A percentile compares a stretch with the other conserved stretches of the same genome.
These are phyloP conservation scores for Nomia melanderi DNA, from an alignment of 1,140 invertebrate species.

Conservation along the genomic window DNA sequence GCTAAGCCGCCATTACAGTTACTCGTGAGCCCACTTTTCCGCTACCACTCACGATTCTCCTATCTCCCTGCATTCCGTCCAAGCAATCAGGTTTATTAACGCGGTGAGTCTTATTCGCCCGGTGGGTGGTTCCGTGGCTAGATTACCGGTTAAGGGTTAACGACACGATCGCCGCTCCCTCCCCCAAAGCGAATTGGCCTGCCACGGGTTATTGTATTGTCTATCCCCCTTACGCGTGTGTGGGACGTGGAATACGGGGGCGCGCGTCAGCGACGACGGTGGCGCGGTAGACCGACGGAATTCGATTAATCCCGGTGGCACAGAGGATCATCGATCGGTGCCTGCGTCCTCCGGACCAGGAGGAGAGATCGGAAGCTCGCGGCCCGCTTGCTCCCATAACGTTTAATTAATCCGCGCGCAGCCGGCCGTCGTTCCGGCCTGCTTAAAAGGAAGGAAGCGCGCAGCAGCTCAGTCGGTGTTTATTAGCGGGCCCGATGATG, in stretches of 20 bases:
- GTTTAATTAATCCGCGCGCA: conserved; percentile 58
- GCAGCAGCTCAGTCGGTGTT: conserved; percentile 52
- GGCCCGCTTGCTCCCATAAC: conserved; percentile 35
- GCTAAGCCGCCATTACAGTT: too few relatives aligned
- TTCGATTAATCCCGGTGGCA: conserved; percentile 58
- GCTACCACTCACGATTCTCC: too few relatives aligned
- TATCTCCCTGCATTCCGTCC: conserved; percentile 7
- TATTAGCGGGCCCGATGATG: conserved; percentile 69
- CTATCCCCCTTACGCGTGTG: background rate
- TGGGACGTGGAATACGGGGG: background rate
- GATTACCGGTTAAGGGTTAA: conserved; percentile 28
- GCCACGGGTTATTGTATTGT: conserved; percentile 30
- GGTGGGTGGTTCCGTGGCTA: background rate
- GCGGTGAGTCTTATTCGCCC: conserved; percentile 4
- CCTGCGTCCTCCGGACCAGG: background rate
- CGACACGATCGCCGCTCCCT: conserved; percentile 12
- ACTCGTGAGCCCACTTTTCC: background rate
- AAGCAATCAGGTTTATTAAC: conserved; percentile 7
- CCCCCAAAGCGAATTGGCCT: background rate
- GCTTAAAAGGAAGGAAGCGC: conserved; percentile 64
- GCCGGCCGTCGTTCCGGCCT: background rate
- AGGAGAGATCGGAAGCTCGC: conserved; percentile 27
- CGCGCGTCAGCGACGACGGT: conserved; percentile 9
- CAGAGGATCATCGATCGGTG: conserved; percentile 50
- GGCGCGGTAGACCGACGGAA: conserved; percentile 56